Evolutionary conservation across 2,888 invertebrate genomes (phyloP), one percentile per base, ranked within the genome.

Genomic region (Gandaritis pyraliata): DNA sequence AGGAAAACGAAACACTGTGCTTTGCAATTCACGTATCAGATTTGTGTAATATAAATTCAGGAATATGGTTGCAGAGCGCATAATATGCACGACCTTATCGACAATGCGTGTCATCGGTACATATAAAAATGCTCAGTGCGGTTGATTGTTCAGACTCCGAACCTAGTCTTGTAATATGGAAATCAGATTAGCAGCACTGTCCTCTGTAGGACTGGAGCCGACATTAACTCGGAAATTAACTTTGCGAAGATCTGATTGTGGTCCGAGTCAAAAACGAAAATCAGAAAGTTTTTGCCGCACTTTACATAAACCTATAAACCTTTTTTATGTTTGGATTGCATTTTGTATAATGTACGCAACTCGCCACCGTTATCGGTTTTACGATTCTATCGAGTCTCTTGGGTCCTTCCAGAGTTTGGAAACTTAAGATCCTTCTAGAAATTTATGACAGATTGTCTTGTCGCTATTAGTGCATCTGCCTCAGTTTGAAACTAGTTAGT

Each of bases 101-200:
- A 16, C 30, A 38, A 36, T 53, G 52, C 57, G 50, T 50, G 39
- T 49, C 45, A 57, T 61, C 50, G 55, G 57, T 58, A 53, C 55
- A 61, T 50, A 55, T 10, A 45, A 58, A 55, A 51, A 55, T 41
- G 38, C 29, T 33, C 59, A 65, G 53, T 62, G 43, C 47, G 41
- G 61, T 56, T 58, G 49, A 54, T 64, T 65, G 59, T 64, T 61
- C 59, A 36, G 38, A 54, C 41, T 65, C 47, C 47, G 43, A 61
- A 63, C 55, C 59, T 51, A 49, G 51, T 65, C 61, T 52, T 63
- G 65, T 70, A 68, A 60, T 66, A 64, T 69, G 67, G 61, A 55
- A 70, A 70, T 67, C 41, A 58, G 66, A 62, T 49, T 41, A 61
- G 55, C 56, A 49, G 61, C 57, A 56, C 33, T 36, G 56, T 54